These are phyloP conservation scores for Plectrocnemia conspersa DNA, from an alignment of 1,140 invertebrate species.

Conservation along the genomic window DNA sequence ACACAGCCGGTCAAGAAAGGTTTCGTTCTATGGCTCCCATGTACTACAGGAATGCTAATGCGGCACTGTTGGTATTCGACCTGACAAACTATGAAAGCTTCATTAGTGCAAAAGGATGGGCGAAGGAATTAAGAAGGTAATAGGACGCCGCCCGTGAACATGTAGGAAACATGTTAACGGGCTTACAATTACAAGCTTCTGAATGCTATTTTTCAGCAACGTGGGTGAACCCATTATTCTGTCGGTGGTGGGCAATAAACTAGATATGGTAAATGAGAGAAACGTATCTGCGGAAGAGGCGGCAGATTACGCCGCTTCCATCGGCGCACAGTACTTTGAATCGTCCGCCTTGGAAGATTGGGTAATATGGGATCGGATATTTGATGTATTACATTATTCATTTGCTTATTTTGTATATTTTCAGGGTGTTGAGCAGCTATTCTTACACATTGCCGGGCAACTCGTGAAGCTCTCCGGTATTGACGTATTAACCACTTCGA, in stretches of 20 bases:
- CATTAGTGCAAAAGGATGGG: constrained; percentile 71
- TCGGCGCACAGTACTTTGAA: constrained; percentile 80
- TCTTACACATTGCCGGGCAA: constrained; percentile 58
- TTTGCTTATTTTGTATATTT: constrained; percentile 26
- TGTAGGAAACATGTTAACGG: too few species aligned
- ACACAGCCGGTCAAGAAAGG: constrained; percentile 84
- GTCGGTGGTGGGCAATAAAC: constrained; percentile 81
- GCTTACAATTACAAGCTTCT: too few species aligned
- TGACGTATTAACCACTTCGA: too few species aligned
- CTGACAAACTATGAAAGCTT: constrained; percentile 72
- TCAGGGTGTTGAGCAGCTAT: constrained; percentile 66
- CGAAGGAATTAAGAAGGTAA: constrained; percentile 65
- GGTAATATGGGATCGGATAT: constrained; percentile 45
- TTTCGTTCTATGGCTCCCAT: constrained; percentile 86
- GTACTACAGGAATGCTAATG: constrained; percentile 89
- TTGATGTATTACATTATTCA: neutral
- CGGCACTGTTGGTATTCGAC: constrained; percentile 83
- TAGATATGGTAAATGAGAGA: constrained; percentile 63
- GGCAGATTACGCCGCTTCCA: constrained; percentile 68
- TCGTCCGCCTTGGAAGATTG: constrained; percentile 73
- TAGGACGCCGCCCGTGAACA: too few species aligned
- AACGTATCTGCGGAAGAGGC: constrained; percentile 65
- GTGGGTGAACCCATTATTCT: constrained; percentile 70
- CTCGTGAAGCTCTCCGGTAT: constrained; percentile 51
- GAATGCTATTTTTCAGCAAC: constrained; percentile 51